Evolutionary conservation across 2,888 invertebrate genomes (phyloP), one percentile per base, ranked within the genome.

Genomic region (Dromius quadrimaculatus): DNA sequence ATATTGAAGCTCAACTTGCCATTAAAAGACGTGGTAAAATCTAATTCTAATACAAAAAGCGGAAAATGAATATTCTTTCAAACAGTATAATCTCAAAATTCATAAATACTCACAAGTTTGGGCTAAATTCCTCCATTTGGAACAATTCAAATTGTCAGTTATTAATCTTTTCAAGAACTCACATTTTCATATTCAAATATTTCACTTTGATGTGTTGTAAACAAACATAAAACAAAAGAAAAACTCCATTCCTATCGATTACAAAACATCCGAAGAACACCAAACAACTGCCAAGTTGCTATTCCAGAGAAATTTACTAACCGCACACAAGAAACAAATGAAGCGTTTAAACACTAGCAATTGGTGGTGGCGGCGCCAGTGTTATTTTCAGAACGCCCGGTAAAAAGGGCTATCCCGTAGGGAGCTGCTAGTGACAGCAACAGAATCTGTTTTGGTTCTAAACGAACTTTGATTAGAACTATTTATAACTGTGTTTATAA

Each of bases 341-440:
- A 62, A 28, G 28, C 62, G 62, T 41, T 15, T 43, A 62, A 57
- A 62, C 62, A 28, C 23, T 13, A 43, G 23, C 41, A 62, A 62
- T 43, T 43, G 38, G 22, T 22, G 36, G 22, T 38, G 62, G 43
- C 19, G 62, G 43, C 20, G 9, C 47, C 17, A 17, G 28, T 28
- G 41, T 36, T 62, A 62, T 62, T 62, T 62, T 62, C n/a, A 23
- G 50, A 54, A 23, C 50, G 23, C 4, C 19, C 41, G 61, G 43
- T 41, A 43, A 22, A 41, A 62, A 62, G 62, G 62, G 62, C 62
- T 11, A 5, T 41, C 15, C 41, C 50, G 2, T 54, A 54, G 50
- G 50, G 50, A 54, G 9, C 13, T 15, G n/a, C 2, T 13, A 47
- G 22, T 11, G 41, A 41, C 41, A 41, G 41, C 13, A 1, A 41